phyloP scores from a whole-genome alignment of 2,797 vertebrate species.

The Nyctibius grandis region DNA sequence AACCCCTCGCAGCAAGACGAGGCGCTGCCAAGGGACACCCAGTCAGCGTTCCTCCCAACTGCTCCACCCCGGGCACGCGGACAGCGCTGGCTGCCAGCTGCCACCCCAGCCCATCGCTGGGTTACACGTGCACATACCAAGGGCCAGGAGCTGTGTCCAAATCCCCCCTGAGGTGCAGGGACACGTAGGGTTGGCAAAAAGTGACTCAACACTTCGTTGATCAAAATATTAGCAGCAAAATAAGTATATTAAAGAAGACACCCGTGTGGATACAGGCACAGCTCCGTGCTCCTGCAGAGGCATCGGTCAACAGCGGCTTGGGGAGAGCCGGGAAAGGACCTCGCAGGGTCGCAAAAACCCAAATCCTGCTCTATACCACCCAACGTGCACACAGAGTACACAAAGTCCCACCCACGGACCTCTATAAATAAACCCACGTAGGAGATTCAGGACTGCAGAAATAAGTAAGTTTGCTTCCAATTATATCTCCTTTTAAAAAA shows the following conservation, averaged over 20 bases:
- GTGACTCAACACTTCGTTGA: neutral
- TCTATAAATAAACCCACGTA: slow-evolving; percentile 71
- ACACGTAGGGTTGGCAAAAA: neutral
- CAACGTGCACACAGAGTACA: neutral
- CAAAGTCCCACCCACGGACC: slow-evolving; percentile 60
- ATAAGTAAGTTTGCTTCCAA: slow-evolving; percentile 36
- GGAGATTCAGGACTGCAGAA: slow-evolving; percentile 56
- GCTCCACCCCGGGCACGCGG: neutral
- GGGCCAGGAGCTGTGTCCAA: neutral
- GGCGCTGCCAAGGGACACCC: too few species aligned
- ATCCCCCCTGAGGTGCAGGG: neutral
- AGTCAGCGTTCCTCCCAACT: neutral
- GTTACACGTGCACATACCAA: accelerated
- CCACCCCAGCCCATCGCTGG: neutral
- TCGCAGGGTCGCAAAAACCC: neutral
- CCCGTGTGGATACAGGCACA: neutral
- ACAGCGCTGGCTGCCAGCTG: accelerated
- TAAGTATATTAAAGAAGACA: neutral
- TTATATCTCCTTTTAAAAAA: neutral
- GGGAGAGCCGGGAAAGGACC: neutral
- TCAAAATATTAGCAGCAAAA: neutral
- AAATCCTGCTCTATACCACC: neutral
- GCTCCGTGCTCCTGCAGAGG: neutral
- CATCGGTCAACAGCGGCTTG: accelerated
- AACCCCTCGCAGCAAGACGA: neutral